These are phyloP conservation scores for Campoplex capitator DNA, from an alignment of 2,888 invertebrate genomes.

Conservation along the genomic window DNA sequence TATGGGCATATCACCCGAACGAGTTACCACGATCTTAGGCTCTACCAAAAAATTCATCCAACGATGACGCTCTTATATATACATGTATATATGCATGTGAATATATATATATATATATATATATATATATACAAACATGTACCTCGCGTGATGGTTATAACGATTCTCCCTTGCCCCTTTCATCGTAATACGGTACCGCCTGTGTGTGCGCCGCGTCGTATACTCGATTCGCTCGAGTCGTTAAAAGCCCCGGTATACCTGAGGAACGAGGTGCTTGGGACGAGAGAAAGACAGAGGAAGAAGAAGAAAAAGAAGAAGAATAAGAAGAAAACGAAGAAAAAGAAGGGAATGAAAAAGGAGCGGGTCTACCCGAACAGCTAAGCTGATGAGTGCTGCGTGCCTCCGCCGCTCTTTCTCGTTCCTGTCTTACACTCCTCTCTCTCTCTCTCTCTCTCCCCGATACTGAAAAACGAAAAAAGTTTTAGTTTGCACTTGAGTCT, in stretches of 20 bases:
- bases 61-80: slow-evolving; percentile 4
- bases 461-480: background rate
- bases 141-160: slow-evolving; percentile 40
- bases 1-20: background rate
- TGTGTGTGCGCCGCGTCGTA: slow-evolving; percentile 28
- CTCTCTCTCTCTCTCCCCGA: slow-evolving; percentile 17
- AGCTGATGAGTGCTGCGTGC: slow-evolving; percentile 1
- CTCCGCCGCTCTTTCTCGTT: slow-evolving; percentile 5
- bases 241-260: slow-evolving; percentile 40
- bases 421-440: slow-evolving; percentile 24
- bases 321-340: background rate
- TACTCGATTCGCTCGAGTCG: slow-evolving; percentile 33
- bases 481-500: background rate
- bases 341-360: slow-evolving; percentile 10
- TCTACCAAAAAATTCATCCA: slow-evolving; percentile 28
- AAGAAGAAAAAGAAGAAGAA: background rate
- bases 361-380: background rate
- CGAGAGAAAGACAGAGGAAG: slow-evolving; percentile 1
- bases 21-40: background rate
- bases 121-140: background rate
- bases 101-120: too few relatives aligned
- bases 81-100: background rate
- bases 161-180: slow-evolving; percentile 30
- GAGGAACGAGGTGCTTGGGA: slow-evolving; percentile 29
- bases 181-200: slow-evolving; percentile 34